These are phyloP conservation scores for Saxidomus purpurata DNA, from an alignment of 1,140 invertebrate species.

Conservation along the genomic window DNA sequence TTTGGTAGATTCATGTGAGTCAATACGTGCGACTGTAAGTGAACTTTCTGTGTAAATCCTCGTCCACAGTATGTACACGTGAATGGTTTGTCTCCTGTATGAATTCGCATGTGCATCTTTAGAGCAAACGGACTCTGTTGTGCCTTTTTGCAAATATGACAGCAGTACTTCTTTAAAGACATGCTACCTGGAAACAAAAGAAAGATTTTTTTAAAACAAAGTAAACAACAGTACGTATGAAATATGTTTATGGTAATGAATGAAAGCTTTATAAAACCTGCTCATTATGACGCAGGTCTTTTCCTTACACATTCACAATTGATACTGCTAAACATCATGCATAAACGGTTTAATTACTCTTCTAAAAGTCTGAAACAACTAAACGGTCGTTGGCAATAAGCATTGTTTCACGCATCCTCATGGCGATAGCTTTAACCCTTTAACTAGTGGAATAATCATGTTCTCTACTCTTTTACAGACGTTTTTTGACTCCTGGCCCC, in stretches of 20 bases:
- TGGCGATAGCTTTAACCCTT: no score
- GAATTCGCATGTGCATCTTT: conserved; percentile 10
- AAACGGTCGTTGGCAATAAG: no score
- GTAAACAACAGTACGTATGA: neutral
- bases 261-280: neutral
- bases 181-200: neutral
- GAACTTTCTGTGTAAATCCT: conserved; percentile 23
- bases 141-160: neutral
- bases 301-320: neutral
- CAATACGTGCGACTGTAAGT: conserved; percentile 20
- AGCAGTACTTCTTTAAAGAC: neutral
- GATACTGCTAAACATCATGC: no score
- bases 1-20: neutral
- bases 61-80: neutral
- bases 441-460: no score
- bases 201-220: neutral
- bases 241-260: neutral
- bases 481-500: no score
- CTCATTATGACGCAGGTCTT: neutral
- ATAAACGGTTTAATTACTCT: no score
- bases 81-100: conserved; percentile 27
- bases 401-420: no score
- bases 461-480: no score
- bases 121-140: neutral
- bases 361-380: no score